Evolutionary conservation across 1,140 invertebrate species (phyloP).

Genomic region (Harpegnathos saltator): DNA sequence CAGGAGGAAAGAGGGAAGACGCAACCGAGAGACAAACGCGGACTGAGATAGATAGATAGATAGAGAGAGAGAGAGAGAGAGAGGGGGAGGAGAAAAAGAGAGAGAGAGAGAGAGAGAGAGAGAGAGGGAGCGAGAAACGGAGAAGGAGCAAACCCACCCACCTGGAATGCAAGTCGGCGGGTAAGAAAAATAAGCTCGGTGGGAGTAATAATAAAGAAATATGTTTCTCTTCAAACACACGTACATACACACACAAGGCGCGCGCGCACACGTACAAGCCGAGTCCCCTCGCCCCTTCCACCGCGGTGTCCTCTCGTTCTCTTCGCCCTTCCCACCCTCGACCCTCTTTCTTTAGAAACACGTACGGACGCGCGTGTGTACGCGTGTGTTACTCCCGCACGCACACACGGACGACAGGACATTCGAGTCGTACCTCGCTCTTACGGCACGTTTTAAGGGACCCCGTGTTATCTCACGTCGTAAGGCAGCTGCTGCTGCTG

Average conservation of each 20-base stretch:
- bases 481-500: slow-evolving; percentile 72
- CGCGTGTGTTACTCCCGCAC: slow-evolving; percentile 15
- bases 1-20: slow-evolving; percentile 24
- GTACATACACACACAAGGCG: slow-evolving; percentile 65
- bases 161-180: slow-evolving; percentile 83
- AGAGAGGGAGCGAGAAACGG: neutral
- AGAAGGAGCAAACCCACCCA: slow-evolving; percentile 72
- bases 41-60: neutral
- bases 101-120: too few relatives aligned
- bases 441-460: slow-evolving; percentile 70
- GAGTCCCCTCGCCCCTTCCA: slow-evolving; percentile 37
- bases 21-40: neutral
- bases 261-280: slow-evolving; percentile 67
- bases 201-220: slow-evolving; percentile 86
- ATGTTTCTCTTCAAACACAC: slow-evolving; percentile 84
- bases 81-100: too few relatives aligned
- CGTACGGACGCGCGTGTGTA: slow-evolving; percentile 27
- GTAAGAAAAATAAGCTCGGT: slow-evolving; percentile 86
- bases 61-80: too few relatives aligned
- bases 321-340: slow-evolving; percentile 45
- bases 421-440: slow-evolving; percentile 61
- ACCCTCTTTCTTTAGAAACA: slow-evolving; percentile 50
- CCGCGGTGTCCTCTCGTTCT: slow-evolving; percentile 18
- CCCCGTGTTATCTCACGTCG: slow-evolving; percentile 76
- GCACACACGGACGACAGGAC: slow-evolving; percentile 9